Base-by-base conservation (phyloP, 2,797 vertebrate species). In the Atherinosoma microstoma region DNA sequence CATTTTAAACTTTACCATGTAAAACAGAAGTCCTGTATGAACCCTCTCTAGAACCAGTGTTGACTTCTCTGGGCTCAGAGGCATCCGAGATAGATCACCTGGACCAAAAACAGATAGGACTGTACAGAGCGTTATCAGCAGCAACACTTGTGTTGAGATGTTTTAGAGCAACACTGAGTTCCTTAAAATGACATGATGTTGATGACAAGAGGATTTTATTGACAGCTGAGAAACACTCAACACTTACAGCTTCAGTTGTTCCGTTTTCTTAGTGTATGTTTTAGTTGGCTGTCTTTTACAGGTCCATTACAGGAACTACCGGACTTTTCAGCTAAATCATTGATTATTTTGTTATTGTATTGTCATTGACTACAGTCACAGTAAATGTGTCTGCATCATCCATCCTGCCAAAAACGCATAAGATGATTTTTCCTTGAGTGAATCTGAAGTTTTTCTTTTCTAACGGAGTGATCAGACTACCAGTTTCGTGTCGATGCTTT, bases 331-430 rank as follows among this genome's bases (percentile, higher is more conserved):
- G 30, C 47, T 61, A 30, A 13, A 38, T 24, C 24, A 29, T 34
- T 38, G 36, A 58, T 34, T 2, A 7, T 56, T 18, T 64, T 13
- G 22, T 30, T 38, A 64, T 51, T 60, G 2, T 34, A 45, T 58
- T 67, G 61, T 36, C 56, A 6, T 24, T 59, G 29, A 22, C 6
- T 35, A 27, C 42, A 62, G 38, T 64, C 42, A 66, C 51, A 27
- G 11, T 32, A 56, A 29, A 67, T 47, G 18, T 47, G 42, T 35
- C 22, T 27, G 27, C 49, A 2, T 24, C n/a, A 58, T 40, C 32
- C 29, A 35, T 60, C 32, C 27, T 24, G 58, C 12, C 45, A 58
- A 45, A 67, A 29, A 51, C 5, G 1, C 61, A 45, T 59, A 20
- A 9, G 15, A 16, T 57, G 54, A 32, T 34, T 32, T 36, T 36